These are phyloP conservation scores for Glaucomys volans DNA, from an alignment of 2,113 vertebrate genomes.

Conservation along the genomic window DNA sequence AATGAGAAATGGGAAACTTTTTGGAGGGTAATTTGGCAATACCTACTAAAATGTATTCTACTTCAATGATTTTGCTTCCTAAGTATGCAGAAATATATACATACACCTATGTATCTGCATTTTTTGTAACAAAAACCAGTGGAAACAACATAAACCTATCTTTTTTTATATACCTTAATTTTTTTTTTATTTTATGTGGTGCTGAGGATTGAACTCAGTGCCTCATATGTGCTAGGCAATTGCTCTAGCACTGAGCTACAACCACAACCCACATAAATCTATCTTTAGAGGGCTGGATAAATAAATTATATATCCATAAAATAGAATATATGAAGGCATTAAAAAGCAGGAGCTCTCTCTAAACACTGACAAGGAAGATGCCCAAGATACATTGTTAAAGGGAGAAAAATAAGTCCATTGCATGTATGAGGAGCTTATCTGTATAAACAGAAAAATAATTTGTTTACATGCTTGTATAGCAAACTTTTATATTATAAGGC, in stretches of 20 bases:
- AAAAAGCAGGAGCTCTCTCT: not conserved
- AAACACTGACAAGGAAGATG: not conserved
- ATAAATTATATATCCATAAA: not conserved
- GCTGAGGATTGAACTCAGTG: too few species aligned
- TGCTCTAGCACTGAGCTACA: too few species aligned
- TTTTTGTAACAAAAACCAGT: not conserved
- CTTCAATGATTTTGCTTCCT: not conserved
- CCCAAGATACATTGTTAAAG: not conserved
- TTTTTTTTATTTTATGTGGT: too few species aligned
- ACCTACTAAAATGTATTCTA: conserved; percentile 13
- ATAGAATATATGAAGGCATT: not conserved
- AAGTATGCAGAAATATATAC: not conserved
- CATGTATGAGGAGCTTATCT: not conserved
- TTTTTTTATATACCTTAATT: not conserved
- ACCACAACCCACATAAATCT: not conserved
- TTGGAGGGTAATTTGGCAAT: not conserved
- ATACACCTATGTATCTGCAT: not conserved
- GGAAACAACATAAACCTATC: not conserved
- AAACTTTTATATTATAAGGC: not conserved
- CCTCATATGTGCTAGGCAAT: too few species aligned
- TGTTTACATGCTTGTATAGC: not conserved
- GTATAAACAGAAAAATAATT: conserved; percentile 45
- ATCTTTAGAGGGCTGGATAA: not conserved
- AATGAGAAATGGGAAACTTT: not conserved
- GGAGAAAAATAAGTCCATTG: not conserved